Evolutionary conservation across 2,888 invertebrate genomes (phyloP), one percentile per base, ranked within the genome.

Genomic region (Caenorhabditis japonica): DNA sequence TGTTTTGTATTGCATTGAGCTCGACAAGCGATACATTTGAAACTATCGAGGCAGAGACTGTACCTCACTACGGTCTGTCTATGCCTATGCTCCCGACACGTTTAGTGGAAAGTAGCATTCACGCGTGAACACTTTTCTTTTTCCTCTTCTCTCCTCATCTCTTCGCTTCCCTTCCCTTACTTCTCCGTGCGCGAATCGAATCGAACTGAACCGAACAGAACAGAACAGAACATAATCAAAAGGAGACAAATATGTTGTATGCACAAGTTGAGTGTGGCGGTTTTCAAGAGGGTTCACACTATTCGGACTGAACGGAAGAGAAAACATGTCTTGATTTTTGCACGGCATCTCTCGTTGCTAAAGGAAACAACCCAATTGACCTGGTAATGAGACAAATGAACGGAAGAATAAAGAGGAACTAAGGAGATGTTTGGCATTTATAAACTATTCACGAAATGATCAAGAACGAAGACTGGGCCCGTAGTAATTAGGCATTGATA

Each of bases 41-140:
- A n/a, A n/a, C n/a, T n/a, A n/a, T n/a, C n/a, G n/a, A n/a, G n/a
- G n/a, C n/a, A n/a, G n/a, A n/a, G n/a, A n/a, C n/a, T n/a, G n/a
- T n/a, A n/a, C n/a, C n/a, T n/a, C n/a, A n/a, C n/a, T n/a, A n/a
- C n/a, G n/a, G n/a, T n/a, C n/a, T n/a, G n/a, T n/a, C n/a, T n/a
- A n/a, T n/a, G 51, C n/a, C 49, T 56, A 56, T 56, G 66, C 56
- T 56, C 56, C 66, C 66, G 56, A 55, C 62, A 62, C 64, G 47
- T 49, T 64, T 64, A 55, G 55, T 55, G 47, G 64, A 66, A 66
- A 58, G 66, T 66, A 66, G 66, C 66, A 66, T 66, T 66, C 66
- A 66, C 66, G 66, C 66, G 66, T 66, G 66, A 66, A 66, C 66
- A 66, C 66, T 56, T 33, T 33, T 30, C 21, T 38, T 30, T 17